Conservation (phyloP, 2,113 vertebrate genomes). For the Coryphaenoides rupestris region DNA sequence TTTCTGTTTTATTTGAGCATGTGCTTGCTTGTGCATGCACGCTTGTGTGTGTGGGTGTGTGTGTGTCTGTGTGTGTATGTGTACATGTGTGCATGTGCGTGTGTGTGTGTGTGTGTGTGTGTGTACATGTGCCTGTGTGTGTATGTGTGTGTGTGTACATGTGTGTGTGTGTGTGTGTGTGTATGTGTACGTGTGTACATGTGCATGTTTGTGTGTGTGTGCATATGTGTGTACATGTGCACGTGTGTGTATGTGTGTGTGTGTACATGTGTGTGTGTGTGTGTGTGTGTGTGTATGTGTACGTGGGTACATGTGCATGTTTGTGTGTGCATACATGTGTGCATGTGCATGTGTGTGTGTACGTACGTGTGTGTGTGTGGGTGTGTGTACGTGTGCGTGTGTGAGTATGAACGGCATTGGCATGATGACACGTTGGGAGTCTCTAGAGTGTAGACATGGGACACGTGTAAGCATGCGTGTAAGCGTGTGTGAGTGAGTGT, state of each 20-base stretch:
- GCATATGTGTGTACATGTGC: constrained; percentile 1
- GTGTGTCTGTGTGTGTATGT: not conserved
- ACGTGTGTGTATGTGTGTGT: constrained; percentile 31
- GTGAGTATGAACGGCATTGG: too few species aligned
- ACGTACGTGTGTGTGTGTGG: constrained; percentile 4
- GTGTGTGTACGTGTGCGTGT: constrained; percentile 7
- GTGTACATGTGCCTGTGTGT: constrained; percentile 6
- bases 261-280: not conserved
- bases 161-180: not conserved
- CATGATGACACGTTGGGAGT: too few species aligned
- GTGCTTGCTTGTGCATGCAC: constrained; percentile 17
- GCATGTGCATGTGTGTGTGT: not conserved
- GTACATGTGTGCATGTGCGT: not conserved
- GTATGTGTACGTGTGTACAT: not conserved
- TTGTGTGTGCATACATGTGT: not conserved
- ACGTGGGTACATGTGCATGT: too few species aligned
- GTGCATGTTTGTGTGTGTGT: not conserved
- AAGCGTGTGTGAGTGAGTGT: too few species aligned
- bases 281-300: not conserved
- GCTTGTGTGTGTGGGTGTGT: not conserved
- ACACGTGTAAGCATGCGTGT: too few species aligned
- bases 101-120: constrained; percentile 6
- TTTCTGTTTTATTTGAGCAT: constrained; percentile 47
- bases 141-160: constrained; percentile 5
- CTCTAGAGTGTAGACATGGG: too few species aligned